These are phyloP conservation scores for Montifringilla adamsi DNA, from an alignment of 2,113 vertebrate genomes.

Conservation along the genomic window DNA sequence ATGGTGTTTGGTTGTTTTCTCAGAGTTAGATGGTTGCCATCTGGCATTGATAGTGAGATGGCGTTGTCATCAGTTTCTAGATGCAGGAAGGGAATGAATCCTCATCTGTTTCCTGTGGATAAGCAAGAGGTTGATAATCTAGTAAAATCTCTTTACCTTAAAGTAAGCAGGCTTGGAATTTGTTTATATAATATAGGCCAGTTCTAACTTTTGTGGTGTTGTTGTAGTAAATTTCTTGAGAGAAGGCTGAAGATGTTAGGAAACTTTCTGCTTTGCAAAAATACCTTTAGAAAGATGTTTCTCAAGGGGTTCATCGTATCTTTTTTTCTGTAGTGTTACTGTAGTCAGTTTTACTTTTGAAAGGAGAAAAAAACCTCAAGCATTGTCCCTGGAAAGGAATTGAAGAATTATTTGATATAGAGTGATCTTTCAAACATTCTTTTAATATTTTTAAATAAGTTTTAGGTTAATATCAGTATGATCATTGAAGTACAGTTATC, in stretches of 20 bases:
- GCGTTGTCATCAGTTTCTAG: slow-evolving; percentile 91
- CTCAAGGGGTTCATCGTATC: not conserved
- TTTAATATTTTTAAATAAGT: not conserved
- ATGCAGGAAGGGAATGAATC: slow-evolving; percentile 93
- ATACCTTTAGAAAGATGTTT: not conserved
- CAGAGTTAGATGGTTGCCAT: slow-evolving; percentile 85
- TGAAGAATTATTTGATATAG: not conserved
- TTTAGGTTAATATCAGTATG: not conserved
- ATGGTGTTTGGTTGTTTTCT: slow-evolving; percentile 88
- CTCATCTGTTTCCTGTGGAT: slow-evolving; percentile 99
- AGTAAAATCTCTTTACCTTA: slow-evolving; percentile 89
- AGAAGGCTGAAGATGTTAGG: not conserved
- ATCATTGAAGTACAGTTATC: not conserved
- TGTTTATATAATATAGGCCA: slow-evolving; percentile 47
- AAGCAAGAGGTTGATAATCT: slow-evolving; percentile 88
- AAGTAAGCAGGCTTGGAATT: slow-evolving; percentile 77
- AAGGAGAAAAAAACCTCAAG: not conserved
- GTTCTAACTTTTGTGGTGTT: slow-evolving; percentile 45
- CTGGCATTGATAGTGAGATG: slow-evolving; percentile 88
- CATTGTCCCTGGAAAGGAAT: not conserved
- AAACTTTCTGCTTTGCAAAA: not conserved
- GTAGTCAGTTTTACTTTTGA: not conserved
- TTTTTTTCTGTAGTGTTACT: not conserved
- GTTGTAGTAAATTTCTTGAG: not conserved
- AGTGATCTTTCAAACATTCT: not conserved